Evolutionary conservation across 1,140 invertebrate species (phyloP), one percentile per base, ranked within the genome.

Genomic region (Aplysia californica): DNA sequence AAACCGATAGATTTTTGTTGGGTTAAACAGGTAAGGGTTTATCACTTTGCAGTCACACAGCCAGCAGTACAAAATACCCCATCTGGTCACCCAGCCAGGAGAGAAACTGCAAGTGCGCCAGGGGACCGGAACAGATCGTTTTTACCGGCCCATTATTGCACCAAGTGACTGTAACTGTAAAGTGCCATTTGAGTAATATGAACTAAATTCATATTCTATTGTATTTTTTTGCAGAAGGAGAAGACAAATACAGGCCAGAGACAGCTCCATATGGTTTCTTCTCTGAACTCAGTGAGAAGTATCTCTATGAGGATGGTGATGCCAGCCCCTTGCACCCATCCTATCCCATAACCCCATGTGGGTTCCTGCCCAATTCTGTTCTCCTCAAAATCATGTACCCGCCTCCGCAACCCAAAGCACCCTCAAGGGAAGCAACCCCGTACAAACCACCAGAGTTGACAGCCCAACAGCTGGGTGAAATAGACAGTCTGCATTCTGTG

Each of bases 231-330:
- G n/a, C n/a, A 50, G 10, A 15, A 50, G n/a, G 36, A 71, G 69
- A 71, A 74, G 71, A 81, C 31, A 76, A 82, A 1, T 87, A 72
- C 44, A 66, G 56, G 35, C 80, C 84, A 29, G 87, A 87, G 38
- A 78, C 69, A 35, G 82, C 83, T 69, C 86, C 86, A 6, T 75
- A 77, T 38, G 86, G 86, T 10, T 88, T 89, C 68, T 87, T 89
- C 78, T 82, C 86, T 18, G 68, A 77, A 76, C 81, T 61, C 55
- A 73, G n/a, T 61, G 75, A 66, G 79, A 78, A 75, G 74, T 75
- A 0, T 38, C 68, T 26, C n/a, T n/a, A n/a, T 38, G 68, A 65
- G 36, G 4, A 39, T 10, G 31, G 23, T 15, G 23, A 55, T 23
- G 1, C 26, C 26, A 44, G n/a, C 2, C 20, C 56, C 4, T 1